Conservation (phyloP, 2,888 invertebrate genomes). For the Euplexia lucipara region DNA sequence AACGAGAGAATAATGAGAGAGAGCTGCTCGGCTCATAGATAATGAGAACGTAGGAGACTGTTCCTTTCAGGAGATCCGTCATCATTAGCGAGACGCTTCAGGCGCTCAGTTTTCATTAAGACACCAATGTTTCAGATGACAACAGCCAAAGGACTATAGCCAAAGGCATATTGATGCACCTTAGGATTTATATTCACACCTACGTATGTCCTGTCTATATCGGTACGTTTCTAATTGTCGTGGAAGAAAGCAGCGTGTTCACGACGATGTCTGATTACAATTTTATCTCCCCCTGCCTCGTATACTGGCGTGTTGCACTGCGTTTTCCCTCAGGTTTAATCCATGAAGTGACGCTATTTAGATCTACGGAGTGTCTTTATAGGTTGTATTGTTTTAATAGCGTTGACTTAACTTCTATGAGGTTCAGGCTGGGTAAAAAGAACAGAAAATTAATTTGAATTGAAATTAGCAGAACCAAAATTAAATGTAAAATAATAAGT, state of each 20-base stretch:
- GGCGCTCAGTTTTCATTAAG: constrained; percentile 87
- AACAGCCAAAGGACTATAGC: constrained; percentile 71
- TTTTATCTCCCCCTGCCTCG: constrained; percentile 53
- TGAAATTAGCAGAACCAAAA: no score
- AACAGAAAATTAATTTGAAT: neutral
- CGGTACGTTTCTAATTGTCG: constrained; percentile 48
- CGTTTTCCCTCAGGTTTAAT: constrained; percentile 45
- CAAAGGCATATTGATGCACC: constrained; percentile 70
- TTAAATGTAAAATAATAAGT: no score
- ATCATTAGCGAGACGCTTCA: constrained; percentile 86
- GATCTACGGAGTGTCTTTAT: constrained; percentile 26
- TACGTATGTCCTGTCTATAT: constrained; percentile 6
- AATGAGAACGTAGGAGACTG: constrained; percentile 83
- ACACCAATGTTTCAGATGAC: constrained; percentile 84
- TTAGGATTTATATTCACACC: constrained; percentile 65
- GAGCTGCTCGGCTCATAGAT: constrained; percentile 80
- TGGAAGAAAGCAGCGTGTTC: constrained; percentile 46
- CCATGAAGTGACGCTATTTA: constrained; percentile 35
- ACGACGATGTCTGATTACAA: constrained; percentile 50
- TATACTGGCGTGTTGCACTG: constrained; percentile 34
- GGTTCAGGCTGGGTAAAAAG: neutral
- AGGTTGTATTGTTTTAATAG: constrained; percentile 14
- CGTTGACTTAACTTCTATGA: neutral
- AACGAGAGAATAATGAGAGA: constrained; percentile 77
- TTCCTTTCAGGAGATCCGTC: constrained; percentile 86